Conservation (phyloP, 2,888 invertebrate species). For the Halictus ligatus region DNA sequence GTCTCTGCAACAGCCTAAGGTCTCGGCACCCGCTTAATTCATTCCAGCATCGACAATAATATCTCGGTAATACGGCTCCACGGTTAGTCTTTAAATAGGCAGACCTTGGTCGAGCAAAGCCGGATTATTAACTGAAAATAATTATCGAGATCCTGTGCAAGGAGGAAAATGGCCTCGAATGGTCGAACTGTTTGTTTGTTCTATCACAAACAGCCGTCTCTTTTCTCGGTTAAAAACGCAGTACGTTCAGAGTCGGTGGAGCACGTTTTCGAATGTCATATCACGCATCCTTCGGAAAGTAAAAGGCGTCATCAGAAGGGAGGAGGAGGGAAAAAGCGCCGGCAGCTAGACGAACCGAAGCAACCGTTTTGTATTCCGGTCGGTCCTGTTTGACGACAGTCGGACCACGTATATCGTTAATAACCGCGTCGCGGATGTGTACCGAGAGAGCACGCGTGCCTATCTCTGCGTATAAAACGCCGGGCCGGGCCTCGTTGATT, state of each 20-base stretch:
- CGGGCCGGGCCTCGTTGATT: slow-evolving; percentile 27
- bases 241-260: neutral
- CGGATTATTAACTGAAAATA: neutral
- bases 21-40: no score
- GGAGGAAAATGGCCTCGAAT: neutral
- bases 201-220: neutral
- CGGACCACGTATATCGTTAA: slow-evolving; percentile 48
- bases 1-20: neutral
- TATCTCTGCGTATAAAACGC: slow-evolving; percentile 21
- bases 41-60: neutral
- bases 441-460: neutral
- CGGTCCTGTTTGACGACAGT: slow-evolving; percentile 24
- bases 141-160: neutral
- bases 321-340: neutral
- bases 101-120: neutral
- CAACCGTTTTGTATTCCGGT: slow-evolving; percentile 38
- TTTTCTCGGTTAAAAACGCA: neutral
- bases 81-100: neutral
- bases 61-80: neutral
- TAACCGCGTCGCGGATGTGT: slow-evolving; percentile 31
- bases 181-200: no score
- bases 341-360: neutral
- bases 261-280: neutral
- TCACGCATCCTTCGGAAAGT: slow-evolving; percentile 23
- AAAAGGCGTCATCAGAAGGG: slow-evolving; percentile 13